Conservation (phyloP, 2,888 invertebrate species). For the Dendrolimus pini region DNA sequence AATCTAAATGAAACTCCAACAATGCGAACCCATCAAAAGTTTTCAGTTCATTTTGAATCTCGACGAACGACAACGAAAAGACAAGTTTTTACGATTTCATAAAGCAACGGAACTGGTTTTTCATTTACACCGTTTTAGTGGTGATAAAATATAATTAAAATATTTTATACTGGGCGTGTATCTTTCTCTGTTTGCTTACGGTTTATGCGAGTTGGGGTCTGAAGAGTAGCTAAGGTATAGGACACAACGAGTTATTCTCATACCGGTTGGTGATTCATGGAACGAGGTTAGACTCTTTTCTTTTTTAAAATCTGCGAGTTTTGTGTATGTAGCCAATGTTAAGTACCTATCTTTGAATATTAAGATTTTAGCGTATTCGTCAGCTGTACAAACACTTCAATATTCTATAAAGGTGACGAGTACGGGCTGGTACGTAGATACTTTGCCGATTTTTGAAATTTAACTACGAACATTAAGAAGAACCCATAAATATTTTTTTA, state of each 20-base stretch:
- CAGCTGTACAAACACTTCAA: no score
- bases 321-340: no score
- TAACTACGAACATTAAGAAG: no score
- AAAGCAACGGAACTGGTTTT: constrained; percentile 68
- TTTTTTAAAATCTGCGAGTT: no score
- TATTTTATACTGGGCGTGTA: constrained; percentile 67
- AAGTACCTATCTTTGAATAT: no score
- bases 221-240: constrained; percentile 40
- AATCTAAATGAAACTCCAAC: constrained; percentile 57
- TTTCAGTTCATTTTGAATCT: constrained; percentile 25
- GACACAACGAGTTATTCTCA: constrained; percentile 21
- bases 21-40: constrained; percentile 65
- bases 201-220: constrained; percentile 44
- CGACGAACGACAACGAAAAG: constrained; percentile 35
- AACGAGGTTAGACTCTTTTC: no score
- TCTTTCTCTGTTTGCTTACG: constrained; percentile 67
- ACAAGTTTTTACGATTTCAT: constrained; percentile 73
- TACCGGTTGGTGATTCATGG: no score
- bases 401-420: no score
- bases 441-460: no score
- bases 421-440: no score
- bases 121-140: constrained; percentile 75
- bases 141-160: constrained; percentile 76
- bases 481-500: no score
- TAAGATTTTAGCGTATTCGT: no score